Base-by-base conservation (phyloP, 2,113 vertebrate genomes). In the Eidolon helvum region DNA sequence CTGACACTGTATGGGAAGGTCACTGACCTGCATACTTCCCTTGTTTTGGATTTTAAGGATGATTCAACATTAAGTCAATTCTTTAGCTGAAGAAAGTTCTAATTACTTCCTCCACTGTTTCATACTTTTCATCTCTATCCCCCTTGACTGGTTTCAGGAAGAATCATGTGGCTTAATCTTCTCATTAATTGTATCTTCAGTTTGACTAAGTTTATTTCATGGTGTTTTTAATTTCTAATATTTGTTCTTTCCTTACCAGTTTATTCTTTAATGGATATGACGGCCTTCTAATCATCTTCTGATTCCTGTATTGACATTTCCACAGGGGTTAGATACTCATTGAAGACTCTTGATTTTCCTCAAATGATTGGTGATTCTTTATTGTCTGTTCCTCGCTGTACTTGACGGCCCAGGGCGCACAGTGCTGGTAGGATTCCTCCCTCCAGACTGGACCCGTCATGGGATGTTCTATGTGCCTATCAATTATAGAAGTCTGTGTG, bases 361-460 rank as follows among this genome's bases (percentile, higher is more conserved):
- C n/a, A 40, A 22, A 1, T 15, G 57, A 33, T 0, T 2, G n/a
- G 26, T 61, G 59, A 28, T 8, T 63, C 33, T 61, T 26, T 9
- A 11, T 14, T 10, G 21, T 30, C 63, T 43, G 50, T 28, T 66
- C 26, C 0, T 2, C 5, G 24, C 5, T 68, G 61, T 2, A 40
- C 59, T 0, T 1, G 24, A 38, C 24, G 55, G 28, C 9, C 40
- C 66, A n/a, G 40, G 8, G 43, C 0, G 14, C 6, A 2, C 11
- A 4, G 35, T 33, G 12, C 74, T 18, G 45, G 48, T 33, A 12
- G 1, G 2, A 55, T 12, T n/a, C 59, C 28, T 61, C 10, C 7
- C 77, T 19, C 26, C 26, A 18, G 35, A 26, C 79, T 61, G 79
- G 80, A 15, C 24, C 80, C 24, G 30, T 4, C 12, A 33, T 0